Conservation (phyloP, 2,797 vertebrate species). For the Eidolon dupreanum region DNA sequence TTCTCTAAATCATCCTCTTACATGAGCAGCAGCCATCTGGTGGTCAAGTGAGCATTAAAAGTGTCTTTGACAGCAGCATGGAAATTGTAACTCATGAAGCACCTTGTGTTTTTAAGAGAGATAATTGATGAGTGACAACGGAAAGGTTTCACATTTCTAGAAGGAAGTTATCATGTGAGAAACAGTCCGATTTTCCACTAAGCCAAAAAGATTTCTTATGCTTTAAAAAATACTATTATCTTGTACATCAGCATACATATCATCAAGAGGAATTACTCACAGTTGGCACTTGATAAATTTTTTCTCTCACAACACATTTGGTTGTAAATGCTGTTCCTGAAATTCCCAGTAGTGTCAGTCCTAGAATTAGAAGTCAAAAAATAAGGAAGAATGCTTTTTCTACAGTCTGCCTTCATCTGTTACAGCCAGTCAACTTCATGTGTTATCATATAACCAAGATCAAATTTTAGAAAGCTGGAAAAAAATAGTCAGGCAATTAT, state of each 20-base stretch:
- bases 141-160: not conserved
- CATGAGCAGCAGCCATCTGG: conserved; percentile 29
- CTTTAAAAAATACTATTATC: conserved; percentile 21
- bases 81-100: not conserved
- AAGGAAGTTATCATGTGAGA: not conserved
- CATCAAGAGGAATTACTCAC: not conserved
- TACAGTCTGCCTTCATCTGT: not conserved
- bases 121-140: not conserved
- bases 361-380: conserved; percentile 27
- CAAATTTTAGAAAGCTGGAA: not conserved
- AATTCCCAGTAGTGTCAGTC: not conserved
- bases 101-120: conserved; percentile 5
- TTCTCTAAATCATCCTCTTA: conserved; percentile 34
- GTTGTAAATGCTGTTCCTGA: not conserved
- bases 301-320: not conserved
- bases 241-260: not conserved
- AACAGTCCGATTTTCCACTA: not conserved
- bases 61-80: not conserved
- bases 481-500: not conserved
- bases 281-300: not conserved
- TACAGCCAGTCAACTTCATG: not conserved
- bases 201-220: not conserved
- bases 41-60: conserved; percentile 27
- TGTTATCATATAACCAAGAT: not conserved
- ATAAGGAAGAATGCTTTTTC: not conserved